Evolutionary conservation across 1,140 invertebrate genomes (phyloP).

Genomic region (Drosophila nannoptera): DNA sequence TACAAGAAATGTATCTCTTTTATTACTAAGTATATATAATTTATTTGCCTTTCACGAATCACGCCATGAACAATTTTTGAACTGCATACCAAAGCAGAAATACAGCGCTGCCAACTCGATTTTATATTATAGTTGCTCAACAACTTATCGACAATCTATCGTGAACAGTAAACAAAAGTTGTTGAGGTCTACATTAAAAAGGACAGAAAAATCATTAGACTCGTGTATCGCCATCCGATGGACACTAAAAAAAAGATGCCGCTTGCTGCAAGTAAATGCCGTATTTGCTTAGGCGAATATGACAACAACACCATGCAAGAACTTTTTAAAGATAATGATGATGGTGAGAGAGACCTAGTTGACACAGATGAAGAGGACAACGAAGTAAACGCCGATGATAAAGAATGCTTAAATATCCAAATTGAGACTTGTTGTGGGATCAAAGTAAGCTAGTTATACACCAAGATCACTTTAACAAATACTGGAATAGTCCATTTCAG

Average conservation of each 20-base stretch:
- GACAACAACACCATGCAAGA: constrained; percentile 44
- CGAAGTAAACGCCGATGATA: constrained; percentile 1
- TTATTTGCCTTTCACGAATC: not conserved
- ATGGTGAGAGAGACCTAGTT: constrained; percentile 1
- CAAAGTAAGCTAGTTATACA: constrained; percentile 27
- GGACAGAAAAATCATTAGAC: not conserved
- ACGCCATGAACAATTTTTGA: not conserved
- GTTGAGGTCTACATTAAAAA: not conserved
- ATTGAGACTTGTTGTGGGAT: constrained; percentile 66
- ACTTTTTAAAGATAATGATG: constrained; percentile 36
- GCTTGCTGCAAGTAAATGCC: constrained; percentile 39
- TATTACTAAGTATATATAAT: not conserved
- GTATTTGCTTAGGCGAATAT: constrained; percentile 59
- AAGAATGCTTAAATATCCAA: constrained; percentile 16
- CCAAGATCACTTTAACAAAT: not conserved
- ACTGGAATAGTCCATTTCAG: constrained; percentile 17
- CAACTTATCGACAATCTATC: constrained; percentile 22
- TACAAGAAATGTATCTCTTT: not conserved
- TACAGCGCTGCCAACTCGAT: constrained; percentile 12
- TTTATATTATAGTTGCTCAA: not conserved
- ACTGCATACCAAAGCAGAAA: not conserved
- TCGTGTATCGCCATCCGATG: constrained; percentile 5
- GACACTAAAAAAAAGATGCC: constrained; percentile 5
- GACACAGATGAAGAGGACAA: not conserved
- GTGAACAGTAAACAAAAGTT: constrained; percentile 37